phyloP scores from a whole-genome alignment of 2,888 invertebrate genomes.

The Chesias legatella region DNA sequence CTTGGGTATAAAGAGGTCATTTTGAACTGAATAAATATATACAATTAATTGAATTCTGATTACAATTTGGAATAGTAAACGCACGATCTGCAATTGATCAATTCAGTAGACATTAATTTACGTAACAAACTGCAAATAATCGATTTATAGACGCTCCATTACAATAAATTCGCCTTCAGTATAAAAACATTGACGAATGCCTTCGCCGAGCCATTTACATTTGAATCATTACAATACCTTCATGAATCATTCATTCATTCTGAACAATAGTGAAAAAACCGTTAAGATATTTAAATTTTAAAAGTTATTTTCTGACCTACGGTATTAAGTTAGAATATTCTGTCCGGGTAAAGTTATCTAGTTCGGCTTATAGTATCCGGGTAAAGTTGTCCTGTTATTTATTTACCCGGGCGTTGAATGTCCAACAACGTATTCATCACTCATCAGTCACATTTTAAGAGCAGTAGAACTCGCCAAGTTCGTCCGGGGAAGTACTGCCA shows the following conservation, averaged over 20 bases:
- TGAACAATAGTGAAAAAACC: constrained; percentile 21
- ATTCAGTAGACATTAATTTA: constrained; percentile 3
- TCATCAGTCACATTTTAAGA: no score
- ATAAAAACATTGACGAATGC: constrained; percentile 28
- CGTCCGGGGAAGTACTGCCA: no score
- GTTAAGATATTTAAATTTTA: constrained; percentile 10
- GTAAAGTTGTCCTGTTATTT: no score
- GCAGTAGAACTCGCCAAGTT: no score
- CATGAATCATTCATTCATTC: constrained; percentile 27
- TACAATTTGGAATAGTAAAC: no score
- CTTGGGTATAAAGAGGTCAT: no score
- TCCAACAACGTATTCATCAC: no score
- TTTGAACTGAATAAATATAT: no score
- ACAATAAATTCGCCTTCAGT: constrained; percentile 16
- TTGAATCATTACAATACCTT: constrained; percentile 22
- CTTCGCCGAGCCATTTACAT: constrained; percentile 27
- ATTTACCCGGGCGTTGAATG: no score
- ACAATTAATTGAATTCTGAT: no score
- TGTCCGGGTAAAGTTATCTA: neutral
- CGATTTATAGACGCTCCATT: constrained; percentile 18
- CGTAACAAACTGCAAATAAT: constrained; percentile 18
- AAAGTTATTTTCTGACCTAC: constrained; percentile 7
- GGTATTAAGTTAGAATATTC: neutral
- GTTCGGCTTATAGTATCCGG: neutral
- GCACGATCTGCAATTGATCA: neutral